Conservation (phyloP, 1,140 invertebrate genomes). For the Drosophila kurseongensis region DNA sequence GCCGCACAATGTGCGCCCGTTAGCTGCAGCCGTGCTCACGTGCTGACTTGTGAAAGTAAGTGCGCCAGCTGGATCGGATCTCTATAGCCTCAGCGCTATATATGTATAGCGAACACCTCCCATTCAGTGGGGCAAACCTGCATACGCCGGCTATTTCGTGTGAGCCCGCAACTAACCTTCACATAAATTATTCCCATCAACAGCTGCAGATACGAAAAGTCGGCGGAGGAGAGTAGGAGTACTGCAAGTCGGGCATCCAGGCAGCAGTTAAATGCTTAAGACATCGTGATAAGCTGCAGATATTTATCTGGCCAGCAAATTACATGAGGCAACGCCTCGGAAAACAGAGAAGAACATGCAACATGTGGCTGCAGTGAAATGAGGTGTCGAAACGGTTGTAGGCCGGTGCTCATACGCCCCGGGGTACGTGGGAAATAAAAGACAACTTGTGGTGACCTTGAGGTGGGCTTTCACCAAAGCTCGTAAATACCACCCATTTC, state of each 20-base stretch:
- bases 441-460: constrained; percentile 24
- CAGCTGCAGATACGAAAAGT: constrained; percentile 56
- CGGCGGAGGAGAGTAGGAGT: neutral
- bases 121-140: constrained; percentile 28
- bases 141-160: constrained; percentile 62
- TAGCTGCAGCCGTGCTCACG: constrained; percentile 53
- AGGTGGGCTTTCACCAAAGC: constrained; percentile 4
- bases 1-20: constrained; percentile 73
- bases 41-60: constrained; percentile 82
- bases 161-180: constrained; percentile 77
- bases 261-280: constrained; percentile 66
- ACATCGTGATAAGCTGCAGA: constrained; percentile 80
- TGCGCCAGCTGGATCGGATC: constrained; percentile 46
- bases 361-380: constrained; percentile 66
- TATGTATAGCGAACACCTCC: constrained; percentile 7
- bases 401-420: constrained; percentile 63
- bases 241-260: constrained; percentile 31
- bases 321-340: constrained; percentile 77
- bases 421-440: constrained; percentile 53
- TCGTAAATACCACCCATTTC: neutral
- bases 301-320: constrained; percentile 79
- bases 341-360: constrained; percentile 50
- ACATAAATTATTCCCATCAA: constrained; percentile 83
- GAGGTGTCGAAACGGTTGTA: constrained; percentile 77
- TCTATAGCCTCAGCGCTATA: constrained; percentile 4